Conservation (phyloP, 2,113 vertebrate species). For the Pseudorasbora parva region DNA sequence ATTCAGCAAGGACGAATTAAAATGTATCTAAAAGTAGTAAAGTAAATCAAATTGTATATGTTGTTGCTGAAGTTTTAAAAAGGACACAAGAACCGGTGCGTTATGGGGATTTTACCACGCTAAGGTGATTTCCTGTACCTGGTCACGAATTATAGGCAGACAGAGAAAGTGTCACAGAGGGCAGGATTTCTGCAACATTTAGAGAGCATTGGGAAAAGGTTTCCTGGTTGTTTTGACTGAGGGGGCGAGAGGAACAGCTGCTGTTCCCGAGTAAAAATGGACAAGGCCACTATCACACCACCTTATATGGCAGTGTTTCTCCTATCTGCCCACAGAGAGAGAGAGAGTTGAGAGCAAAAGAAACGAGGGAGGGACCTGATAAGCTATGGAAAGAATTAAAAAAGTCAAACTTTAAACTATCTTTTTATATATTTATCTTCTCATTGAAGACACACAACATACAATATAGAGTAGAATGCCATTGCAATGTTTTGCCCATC, state of each 20-base stretch:
- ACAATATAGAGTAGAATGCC: not conserved
- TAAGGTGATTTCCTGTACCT: not conserved
- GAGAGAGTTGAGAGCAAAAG: not conserved
- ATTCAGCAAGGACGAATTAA: not conserved
- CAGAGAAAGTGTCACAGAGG: slow-evolving; percentile 25
- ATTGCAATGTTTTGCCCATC: not conserved
- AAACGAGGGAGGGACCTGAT: slow-evolving; percentile 50
- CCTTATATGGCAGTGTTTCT: slow-evolving; percentile 84
- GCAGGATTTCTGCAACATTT: slow-evolving; percentile 11
- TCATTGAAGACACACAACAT: not conserved
- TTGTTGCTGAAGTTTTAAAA: not conserved
- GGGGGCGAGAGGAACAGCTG: slow-evolving; percentile 60
- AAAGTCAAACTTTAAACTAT: not conserved
- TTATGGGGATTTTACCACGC: not conserved
- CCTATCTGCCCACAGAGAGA: slow-evolving; percentile 63
- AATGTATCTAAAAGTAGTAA: not conserved
- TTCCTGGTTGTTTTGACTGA: slow-evolving; percentile 34
- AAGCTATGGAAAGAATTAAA: slow-evolving; percentile 58
- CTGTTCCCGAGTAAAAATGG: slow-evolving; percentile 70
- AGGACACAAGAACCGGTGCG: not conserved
- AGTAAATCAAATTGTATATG: not conserved
- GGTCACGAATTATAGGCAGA: not conserved
- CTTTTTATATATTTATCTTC: not conserved
- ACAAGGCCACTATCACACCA: slow-evolving; percentile 74
- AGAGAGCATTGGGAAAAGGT: slow-evolving; percentile 9